Evolutionary conservation across 2,888 invertebrate genomes (phyloP).

Genomic region (Pandemis heparana): DNA sequence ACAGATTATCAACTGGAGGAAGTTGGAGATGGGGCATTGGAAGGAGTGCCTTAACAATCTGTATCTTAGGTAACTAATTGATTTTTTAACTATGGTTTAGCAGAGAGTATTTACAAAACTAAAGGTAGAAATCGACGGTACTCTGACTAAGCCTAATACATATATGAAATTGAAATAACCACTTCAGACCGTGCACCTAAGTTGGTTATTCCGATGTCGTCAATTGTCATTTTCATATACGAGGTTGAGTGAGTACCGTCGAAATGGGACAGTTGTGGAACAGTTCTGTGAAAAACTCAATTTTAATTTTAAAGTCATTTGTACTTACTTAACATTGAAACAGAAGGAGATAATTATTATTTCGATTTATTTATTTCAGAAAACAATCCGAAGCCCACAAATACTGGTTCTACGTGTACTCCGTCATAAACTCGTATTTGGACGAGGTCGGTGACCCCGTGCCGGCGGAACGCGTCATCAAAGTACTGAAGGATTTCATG

Average conservation of each 20-base stretch:
- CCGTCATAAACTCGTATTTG: conserved; percentile 88
- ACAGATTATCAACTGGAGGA: conserved; percentile 96
- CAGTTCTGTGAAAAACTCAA: too few relatives aligned
- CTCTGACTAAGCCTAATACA: neutral
- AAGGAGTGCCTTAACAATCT: conserved; percentile 91
- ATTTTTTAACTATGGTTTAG: neutral
- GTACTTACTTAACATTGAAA: neutral
- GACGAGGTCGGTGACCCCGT: conserved; percentile 56
- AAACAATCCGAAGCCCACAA: conserved; percentile 89
- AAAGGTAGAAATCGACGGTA: neutral
- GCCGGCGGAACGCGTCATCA: conserved; percentile 64
- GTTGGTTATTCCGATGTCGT: too few relatives aligned
- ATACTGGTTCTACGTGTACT: conserved; percentile 97
- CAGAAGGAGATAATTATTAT: neutral
- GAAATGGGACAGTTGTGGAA: too few relatives aligned
- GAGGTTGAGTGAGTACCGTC: too few relatives aligned
- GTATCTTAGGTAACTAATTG: conserved; percentile 81
- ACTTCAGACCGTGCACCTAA: too few relatives aligned
- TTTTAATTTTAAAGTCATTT: neutral
- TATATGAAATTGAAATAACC: too few relatives aligned
- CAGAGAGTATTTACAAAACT: neutral
- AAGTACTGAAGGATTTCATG: conserved; percentile 92
- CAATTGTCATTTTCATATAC: too few relatives aligned
- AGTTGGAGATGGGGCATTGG: conserved; percentile 95
- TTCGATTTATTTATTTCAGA: conserved; percentile 63